These are phyloP conservation scores for Drosophila bifasciata DNA, from an alignment of 1,140 invertebrate species.

Conservation along the genomic window DNA sequence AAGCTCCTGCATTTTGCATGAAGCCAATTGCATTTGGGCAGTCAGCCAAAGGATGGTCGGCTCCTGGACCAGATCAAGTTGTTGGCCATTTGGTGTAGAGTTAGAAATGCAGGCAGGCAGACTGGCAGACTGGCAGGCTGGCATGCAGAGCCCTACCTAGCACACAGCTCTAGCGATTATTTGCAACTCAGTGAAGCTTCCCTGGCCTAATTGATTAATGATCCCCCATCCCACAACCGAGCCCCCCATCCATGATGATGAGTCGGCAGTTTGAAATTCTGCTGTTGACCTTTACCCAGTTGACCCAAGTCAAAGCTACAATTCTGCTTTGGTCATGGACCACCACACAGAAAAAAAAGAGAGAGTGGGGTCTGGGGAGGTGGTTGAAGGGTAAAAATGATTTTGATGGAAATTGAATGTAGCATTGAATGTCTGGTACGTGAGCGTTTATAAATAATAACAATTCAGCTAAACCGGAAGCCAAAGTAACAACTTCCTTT, in stretches of 20 bases:
- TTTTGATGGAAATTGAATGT: conserved; percentile 34
- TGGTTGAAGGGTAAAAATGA: not conserved
- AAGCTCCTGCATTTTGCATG: conserved; percentile 66
- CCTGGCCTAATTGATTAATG: conserved; percentile 61
- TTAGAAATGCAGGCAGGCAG: conserved; percentile 25
- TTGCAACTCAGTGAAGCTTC: conserved; percentile 45
- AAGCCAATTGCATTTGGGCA: conserved; percentile 52
- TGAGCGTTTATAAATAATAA: conserved; percentile 72
- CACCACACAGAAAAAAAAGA: no score
- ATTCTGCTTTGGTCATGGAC: no score
- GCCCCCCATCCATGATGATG: conserved; percentile 11
- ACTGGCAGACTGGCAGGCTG: not conserved
- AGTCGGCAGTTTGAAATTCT: conserved; percentile 35
- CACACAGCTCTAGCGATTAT: conserved; percentile 34
- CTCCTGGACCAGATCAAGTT: conserved; percentile 41
- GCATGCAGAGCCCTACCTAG: no score
- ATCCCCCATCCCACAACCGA: conserved; percentile 16
- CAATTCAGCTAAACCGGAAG: conserved; percentile 77
- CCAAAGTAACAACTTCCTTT: conserved; percentile 80
- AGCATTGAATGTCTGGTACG: conserved; percentile 13
- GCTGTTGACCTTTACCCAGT: conserved; percentile 34
- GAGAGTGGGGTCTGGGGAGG: not conserved
- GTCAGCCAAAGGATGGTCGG: conserved; percentile 30
- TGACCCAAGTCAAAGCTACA: conserved; percentile 13
- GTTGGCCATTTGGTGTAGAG: conserved; percentile 20